Evolutionary conservation across 1,140 invertebrate species (phyloP).

Genomic region (Macrobrachium nipponense): DNA sequence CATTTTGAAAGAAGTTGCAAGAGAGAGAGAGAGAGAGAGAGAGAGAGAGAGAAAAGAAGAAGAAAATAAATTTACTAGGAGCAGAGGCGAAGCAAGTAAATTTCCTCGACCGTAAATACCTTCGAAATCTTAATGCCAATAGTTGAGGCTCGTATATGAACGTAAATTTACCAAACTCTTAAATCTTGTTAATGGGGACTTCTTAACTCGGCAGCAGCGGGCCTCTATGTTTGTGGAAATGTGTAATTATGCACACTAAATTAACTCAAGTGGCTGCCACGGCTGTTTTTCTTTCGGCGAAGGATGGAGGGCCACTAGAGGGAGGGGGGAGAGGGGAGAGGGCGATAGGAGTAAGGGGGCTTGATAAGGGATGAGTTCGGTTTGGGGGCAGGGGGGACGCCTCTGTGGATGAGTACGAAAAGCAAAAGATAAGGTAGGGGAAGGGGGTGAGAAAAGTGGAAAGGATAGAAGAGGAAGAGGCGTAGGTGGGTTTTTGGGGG

Average conservation of each 20-base stretch:
- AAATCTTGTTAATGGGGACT: too few relatives aligned
- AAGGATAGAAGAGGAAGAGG: not conserved
- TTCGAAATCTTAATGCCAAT: too few relatives aligned
- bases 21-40: not conserved
- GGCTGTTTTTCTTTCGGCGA: not conserved
- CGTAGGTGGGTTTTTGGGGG: too few relatives aligned
- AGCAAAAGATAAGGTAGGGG: not conserved
- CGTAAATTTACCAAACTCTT: too few relatives aligned
- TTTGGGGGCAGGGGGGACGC: not conserved
- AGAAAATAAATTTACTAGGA: not conserved
- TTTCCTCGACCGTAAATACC: too few relatives aligned
- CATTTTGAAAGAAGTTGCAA: too few relatives aligned
- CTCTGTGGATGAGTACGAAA: not conserved
- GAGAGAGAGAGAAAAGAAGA: not conserved
- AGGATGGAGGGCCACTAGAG: not conserved
- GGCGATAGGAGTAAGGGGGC: not conserved
- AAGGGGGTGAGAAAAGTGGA: not conserved
- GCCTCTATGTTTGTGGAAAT: too few relatives aligned
- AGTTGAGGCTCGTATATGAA: too few relatives aligned
- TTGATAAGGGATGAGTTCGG: not conserved
- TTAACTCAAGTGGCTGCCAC: too few relatives aligned
- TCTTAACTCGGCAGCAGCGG: too few relatives aligned
- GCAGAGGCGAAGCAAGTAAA: not conserved
- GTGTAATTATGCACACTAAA: too few relatives aligned
- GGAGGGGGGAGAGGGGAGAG: not conserved